Conservation (phyloP, 2,797 vertebrate genomes). For the Numenius phaeopus region DNA sequence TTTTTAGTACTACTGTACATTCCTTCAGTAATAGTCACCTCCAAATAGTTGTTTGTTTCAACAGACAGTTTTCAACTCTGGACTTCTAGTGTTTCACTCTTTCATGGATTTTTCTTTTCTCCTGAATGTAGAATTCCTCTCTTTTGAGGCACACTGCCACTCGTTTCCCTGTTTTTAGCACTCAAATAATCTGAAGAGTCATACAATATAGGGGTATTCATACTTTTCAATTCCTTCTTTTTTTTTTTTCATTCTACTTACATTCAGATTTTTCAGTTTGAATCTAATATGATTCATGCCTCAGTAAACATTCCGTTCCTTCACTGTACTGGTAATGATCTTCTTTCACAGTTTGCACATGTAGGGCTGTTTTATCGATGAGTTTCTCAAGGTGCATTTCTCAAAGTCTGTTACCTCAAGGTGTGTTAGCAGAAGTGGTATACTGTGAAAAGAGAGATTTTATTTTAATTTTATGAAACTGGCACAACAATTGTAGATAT, state of each 20-base stretch:
- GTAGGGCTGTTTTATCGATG: neutral
- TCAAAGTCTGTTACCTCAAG: neutral
- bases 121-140: neutral
- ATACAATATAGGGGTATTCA: neutral
- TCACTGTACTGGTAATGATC: neutral
- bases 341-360: neutral
- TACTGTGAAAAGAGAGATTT: neutral
- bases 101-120: slow-evolving; percentile 20
- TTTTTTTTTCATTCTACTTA: neutral
- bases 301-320: neutral
- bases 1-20: slow-evolving; percentile 17
- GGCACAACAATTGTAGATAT: neutral
- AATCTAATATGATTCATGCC: neutral
- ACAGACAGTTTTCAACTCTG: neutral
- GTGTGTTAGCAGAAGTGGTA: neutral
- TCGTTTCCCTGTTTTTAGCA: neutral
- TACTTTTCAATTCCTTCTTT: neutral
- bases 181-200: neutral
- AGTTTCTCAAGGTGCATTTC: neutral
- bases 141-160: neutral
- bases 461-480: neutral
- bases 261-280: neutral
- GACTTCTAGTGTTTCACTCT: neutral
- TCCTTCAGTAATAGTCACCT: neutral
- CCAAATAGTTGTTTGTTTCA: neutral